These are phyloP conservation scores for Cossypha polioptera DNA, from an alignment of 2,797 vertebrate species.

Conservation along the genomic window DNA sequence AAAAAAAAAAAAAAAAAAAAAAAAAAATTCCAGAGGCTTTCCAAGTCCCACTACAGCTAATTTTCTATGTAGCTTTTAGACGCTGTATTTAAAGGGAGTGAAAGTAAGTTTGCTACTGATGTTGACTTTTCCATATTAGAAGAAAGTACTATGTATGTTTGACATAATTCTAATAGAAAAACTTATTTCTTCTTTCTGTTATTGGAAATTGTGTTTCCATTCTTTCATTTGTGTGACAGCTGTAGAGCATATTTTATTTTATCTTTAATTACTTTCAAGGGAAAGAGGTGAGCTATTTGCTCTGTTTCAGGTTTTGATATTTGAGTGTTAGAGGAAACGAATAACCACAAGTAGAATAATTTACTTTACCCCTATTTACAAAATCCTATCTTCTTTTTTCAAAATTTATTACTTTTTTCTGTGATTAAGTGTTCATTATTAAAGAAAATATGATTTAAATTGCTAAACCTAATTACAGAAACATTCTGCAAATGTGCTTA, in stretches of 20 bases:
- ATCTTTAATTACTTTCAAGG: conserved; percentile 10
- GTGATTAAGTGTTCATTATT: background rate
- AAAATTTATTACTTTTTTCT: background rate
- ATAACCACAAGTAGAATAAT: background rate
- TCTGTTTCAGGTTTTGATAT: background rate
- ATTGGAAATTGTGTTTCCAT: background rate
- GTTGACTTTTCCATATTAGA: background rate
- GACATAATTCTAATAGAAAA: background rate
- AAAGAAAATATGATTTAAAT: background rate
- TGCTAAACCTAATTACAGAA: background rate
- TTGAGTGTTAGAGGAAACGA: background rate
- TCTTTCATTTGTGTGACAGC: background rate
- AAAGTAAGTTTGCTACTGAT: background rate
- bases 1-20: too few relatives aligned
- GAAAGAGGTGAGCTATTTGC: background rate
- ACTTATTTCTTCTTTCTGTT: background rate
- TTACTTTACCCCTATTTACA: background rate
- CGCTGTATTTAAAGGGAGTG: background rate
- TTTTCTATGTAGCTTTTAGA: background rate
- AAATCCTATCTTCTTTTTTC: background rate
- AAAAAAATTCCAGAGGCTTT: background rate
- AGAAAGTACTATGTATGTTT: background rate
- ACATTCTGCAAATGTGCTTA: background rate
- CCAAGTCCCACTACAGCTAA: background rate
- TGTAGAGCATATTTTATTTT: background rate